These are phyloP conservation scores for Ichneumoninae sp. DNA, from an alignment of 2,888 invertebrate species.

Conservation along the genomic window DNA sequence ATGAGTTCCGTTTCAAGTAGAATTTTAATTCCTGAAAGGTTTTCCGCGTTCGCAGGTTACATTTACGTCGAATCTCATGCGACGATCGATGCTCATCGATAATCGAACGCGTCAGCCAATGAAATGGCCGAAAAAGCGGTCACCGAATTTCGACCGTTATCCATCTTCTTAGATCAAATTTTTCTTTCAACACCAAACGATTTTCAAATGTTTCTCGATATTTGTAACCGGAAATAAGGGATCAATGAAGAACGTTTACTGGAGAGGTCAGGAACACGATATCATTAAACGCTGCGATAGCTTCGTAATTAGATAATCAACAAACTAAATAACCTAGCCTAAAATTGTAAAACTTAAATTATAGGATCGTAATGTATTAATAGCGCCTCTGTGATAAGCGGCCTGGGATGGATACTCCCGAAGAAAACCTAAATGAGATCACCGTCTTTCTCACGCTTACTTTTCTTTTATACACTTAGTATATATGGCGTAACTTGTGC, in stretches of 20 bases:
- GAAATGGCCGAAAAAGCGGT: background rate
- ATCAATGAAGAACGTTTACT: background rate
- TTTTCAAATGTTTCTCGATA: background rate
- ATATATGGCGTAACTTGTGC: constrained; percentile 13
- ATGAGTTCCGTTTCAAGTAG: background rate
- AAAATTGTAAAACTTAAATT: constrained; percentile 29
- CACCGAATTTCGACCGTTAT: background rate
- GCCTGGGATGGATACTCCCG: constrained; percentile 44
- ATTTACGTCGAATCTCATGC: background rate
- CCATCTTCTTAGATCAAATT: background rate
- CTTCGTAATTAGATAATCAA: background rate
- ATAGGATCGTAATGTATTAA: constrained; percentile 32
- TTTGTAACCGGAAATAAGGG: background rate
- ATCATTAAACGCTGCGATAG: background rate
- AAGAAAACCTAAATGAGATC: constrained; percentile 74
- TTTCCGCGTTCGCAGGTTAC: background rate
- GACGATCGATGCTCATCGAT: background rate
- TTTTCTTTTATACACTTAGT: constrained; percentile 31
- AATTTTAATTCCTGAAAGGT: background rate
- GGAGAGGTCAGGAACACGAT: background rate
- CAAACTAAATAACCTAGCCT: background rate
- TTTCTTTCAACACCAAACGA: background rate
- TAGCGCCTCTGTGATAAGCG: constrained; percentile 52
- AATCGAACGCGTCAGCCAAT: background rate
- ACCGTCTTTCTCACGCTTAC: constrained; percentile 65